Conservation (phyloP, 2,113 vertebrate species). For the Chrysemys picta region DNA sequence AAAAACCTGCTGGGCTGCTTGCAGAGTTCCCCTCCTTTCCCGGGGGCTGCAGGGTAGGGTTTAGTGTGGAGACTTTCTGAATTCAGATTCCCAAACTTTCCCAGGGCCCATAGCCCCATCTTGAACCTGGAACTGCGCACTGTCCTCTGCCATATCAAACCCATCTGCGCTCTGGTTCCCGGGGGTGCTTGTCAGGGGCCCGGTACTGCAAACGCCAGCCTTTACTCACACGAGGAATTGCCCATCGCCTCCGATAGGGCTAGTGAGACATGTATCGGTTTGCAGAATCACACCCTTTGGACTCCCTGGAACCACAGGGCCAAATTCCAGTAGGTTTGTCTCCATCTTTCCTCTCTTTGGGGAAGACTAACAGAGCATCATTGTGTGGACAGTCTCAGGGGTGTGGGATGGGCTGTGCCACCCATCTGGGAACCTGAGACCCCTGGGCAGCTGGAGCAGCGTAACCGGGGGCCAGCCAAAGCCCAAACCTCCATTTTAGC, state of each 20-base stretch:
- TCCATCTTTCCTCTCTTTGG: neutral
- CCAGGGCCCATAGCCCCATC: neutral
- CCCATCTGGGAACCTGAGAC: no score
- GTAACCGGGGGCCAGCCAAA: no score
- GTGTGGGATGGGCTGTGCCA: neutral
- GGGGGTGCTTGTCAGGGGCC: no score
- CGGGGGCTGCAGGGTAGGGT: neutral
- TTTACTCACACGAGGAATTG: neutral
- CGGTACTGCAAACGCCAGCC: neutral
- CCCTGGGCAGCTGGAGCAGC: no score
- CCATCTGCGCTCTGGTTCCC: no score
- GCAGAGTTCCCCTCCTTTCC: neutral
- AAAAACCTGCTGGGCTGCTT: neutral
- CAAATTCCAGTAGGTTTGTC: neutral
- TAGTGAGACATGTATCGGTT: neutral
- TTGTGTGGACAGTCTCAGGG: neutral
- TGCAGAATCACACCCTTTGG: neutral
- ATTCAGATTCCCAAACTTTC: neutral
- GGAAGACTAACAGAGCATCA: neutral
- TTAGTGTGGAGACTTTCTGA: neutral
- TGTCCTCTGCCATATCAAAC: neutral
- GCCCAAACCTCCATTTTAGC: no score
- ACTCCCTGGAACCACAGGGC: neutral
- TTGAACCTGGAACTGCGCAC: neutral
- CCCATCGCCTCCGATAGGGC: no score